These are phyloP conservation scores for Perccottus glenii DNA, from an alignment of 2,113 vertebrate species.

Conservation along the genomic window DNA sequence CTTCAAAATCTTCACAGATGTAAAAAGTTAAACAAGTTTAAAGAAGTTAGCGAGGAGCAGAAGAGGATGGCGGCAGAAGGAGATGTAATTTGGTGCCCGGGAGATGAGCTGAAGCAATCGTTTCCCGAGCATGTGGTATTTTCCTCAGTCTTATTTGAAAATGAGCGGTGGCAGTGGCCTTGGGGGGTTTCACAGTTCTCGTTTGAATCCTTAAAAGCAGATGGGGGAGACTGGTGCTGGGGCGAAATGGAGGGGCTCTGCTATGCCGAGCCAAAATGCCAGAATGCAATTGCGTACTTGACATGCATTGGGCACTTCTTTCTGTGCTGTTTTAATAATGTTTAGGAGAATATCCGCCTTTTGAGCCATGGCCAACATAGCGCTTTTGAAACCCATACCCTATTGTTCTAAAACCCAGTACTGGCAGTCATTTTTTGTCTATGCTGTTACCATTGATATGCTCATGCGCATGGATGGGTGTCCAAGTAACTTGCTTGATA, in stretches of 20 bases:
- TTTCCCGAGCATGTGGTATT: conserved; percentile 15
- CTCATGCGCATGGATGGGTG: no score
- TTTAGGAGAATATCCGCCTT: no score
- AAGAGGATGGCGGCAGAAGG: neutral
- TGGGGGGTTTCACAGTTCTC: conserved; percentile 18
- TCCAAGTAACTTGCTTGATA: no score
- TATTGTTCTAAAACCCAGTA: no score
- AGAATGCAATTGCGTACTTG: neutral
- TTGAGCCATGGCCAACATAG: no score
- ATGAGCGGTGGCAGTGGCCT: conserved; percentile 22
- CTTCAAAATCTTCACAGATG: neutral
- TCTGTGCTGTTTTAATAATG: no score
- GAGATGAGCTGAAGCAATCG: neutral
- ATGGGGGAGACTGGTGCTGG: neutral
- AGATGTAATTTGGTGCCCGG: neutral
- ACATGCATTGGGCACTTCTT: no score
- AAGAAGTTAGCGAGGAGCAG: neutral
- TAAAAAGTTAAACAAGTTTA: neutral
- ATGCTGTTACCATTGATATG: no score
- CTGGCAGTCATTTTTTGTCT: no score
- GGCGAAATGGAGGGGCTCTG: conserved; percentile 2
- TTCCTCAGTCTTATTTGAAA: conserved; percentile 12
- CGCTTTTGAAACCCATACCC: no score
- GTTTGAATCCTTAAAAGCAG: conserved; percentile 12
- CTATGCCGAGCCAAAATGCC: neutral